Base-by-base conservation (phyloP, 1,140 invertebrate genomes). In the Drosophila yakuba region DNA sequence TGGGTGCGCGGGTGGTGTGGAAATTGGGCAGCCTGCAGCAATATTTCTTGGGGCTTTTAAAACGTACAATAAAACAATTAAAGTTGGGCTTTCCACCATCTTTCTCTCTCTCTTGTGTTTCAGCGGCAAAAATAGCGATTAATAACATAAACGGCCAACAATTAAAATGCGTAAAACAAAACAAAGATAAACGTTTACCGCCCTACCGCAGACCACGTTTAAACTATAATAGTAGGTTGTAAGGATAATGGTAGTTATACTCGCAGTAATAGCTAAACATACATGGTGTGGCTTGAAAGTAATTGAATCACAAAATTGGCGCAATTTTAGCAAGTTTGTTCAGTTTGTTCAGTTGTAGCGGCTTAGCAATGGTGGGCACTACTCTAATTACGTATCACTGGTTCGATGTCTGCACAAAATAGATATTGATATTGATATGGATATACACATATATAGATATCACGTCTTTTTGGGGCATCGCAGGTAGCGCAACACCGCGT, bases 401-500 rank as follows among this genome's bases (percentile, higher is more conserved):
- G 74, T 85, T 86, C 82, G 77, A 85, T 85, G 73, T 84, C 81
- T 78, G 82, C 78, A 71, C 61, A 20, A 32, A 32, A 32, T 32
- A 32, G 32, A 32, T 32, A 41, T 43, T 20, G 36, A 47, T 66
- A 57, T 58, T 17, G 45, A 8, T 25, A 20, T 15, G 3, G n/a
- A 41, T 44, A 20, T 28, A 48, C 54, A 52, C 54, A 44, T 39
- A 5, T 17, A 23, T 43, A 32, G 41, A 50, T 86, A 91, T 91
- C 91, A 92, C 84, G 91, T 89, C 75, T 91, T 88, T 80, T 88
- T 91, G 57, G 91, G 91, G 66, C 95, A 94, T 71, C 96, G 94
- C 82, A 96, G 93, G 90, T 95, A 96, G 68, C 96, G 94, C 69
- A 97, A 93, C 47, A 97, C 96, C 56, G 96, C 92, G 89, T 97